Base-by-base conservation (phyloP, 2,113 vertebrate genomes). In the Callipepla squamata region DNA sequence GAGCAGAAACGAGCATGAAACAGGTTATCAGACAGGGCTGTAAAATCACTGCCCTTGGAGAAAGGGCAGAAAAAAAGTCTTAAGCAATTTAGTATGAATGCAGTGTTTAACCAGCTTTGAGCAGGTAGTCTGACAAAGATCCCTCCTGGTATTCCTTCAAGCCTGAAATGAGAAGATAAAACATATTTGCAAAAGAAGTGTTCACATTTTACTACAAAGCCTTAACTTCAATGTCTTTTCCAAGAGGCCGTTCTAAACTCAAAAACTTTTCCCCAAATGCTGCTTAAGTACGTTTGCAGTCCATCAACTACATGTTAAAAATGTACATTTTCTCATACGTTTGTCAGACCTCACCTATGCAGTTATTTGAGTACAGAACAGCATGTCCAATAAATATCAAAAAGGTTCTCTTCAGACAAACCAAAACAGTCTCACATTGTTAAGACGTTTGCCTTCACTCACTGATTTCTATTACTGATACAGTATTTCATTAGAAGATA, bases 301-400 rank as follows among this genome's bases (percentile, higher is more conserved):
- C 48, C 45, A 90, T 67, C 73, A 87, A 80, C 51, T 91, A 36
- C 40, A 76, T 78, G 38, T 92, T 89, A 5, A 38, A 75, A 85
- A 84, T 50, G 57, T 62, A 30, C 83, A 73, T 80, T 85, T 95
- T 51, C 59, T 90, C 30, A 61, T 80, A 79, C 4, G 20, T 74
- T 73, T 85, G 50, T 89, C 47, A 69, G 21, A 58, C 20, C 16
- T 47, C 18, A 70, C 48, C 50, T 90, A 91, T 83, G 62, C 40
- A 86, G 61, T 58, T 85, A 59, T 95, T 90, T 94, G 55, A 80
- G 66, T 79, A 89, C 45, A 90, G 85, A 94, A 94, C 53, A 91
- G 65, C 30, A 44, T 62, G 59, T 89, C 73, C 84, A 53, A 66
- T 63, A 95, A 82, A 70, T 40, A 87, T 61, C n/a, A 77, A 55